Evolutionary conservation across 2,113 vertebrate genomes (phyloP).

Genomic region (Dromas ardeola): DNA sequence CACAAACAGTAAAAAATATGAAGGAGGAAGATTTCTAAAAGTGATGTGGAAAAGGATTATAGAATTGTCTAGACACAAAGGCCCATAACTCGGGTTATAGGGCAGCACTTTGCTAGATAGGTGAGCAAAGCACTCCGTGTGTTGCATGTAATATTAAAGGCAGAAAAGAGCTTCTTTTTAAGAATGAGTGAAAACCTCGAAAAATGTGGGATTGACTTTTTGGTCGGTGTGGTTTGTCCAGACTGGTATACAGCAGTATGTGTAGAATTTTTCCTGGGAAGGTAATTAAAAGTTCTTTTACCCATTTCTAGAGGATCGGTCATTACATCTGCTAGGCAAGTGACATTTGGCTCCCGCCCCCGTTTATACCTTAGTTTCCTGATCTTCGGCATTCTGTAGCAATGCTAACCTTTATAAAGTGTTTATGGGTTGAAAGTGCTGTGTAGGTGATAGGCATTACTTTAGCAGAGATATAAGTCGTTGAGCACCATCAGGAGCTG

Average conservation of each 20-base stretch:
- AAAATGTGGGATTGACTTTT: background rate
- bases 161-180: background rate
- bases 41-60: background rate
- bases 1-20: background rate
- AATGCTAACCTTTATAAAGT: background rate
- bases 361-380: background rate
- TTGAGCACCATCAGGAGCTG: background rate
- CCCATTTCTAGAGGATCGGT: background rate
- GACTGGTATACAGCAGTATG: accelerated
- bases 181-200: background rate
- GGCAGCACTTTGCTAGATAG: accelerated
- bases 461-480: background rate
- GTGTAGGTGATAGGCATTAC: too few species aligned
- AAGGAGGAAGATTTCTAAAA: background rate
- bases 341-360: accelerated
- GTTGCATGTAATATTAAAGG: background rate
- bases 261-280: background rate
- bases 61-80: background rate
- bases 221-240: background rate
- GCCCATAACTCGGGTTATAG: background rate
- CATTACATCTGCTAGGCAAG: background rate
- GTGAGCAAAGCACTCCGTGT: background rate
- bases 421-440: background rate
- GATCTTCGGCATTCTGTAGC: background rate
- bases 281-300: background rate